A percentile compares a stretch with the other conserved stretches of the same genome.
Evolutionary conservation across 2,113 vertebrate species (phyloP).

Genomic region (Formicarius rufipectus): DNA sequence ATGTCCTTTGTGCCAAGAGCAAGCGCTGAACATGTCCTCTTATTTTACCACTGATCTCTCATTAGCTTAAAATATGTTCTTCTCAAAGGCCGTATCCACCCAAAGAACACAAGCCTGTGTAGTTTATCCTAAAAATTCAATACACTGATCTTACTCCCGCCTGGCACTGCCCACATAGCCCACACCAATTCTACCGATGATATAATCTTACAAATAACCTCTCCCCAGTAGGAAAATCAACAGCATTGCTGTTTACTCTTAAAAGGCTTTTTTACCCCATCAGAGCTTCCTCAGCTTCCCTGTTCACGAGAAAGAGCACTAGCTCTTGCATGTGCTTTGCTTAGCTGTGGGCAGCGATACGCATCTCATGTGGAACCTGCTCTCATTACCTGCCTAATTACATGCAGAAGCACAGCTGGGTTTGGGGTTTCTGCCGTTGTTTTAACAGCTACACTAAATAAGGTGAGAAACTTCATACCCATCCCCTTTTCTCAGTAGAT

Average conservation of each 20-base stretch:
- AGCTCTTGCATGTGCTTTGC: not conserved
- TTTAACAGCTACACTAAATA: not conserved
- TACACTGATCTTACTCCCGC: not conserved
- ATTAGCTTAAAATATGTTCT: not conserved
- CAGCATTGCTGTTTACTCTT: not conserved
- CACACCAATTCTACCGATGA: not conserved
- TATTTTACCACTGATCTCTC: not conserved
- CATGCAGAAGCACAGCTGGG: not conserved
- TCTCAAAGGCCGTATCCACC: not conserved
- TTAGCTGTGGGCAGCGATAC: not conserved
- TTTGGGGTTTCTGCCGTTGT: not conserved
- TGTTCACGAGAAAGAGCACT: not conserved
- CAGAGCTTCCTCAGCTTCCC: not conserved
- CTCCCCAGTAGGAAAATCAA: not conserved
- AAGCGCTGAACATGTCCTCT: not conserved
- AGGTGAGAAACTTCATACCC: not conserved
- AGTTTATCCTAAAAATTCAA: not conserved
- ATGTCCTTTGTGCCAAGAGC: accelerated
- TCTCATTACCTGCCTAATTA: not conserved
- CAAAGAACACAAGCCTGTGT: accelerated
- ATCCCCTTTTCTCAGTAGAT: not conserved
- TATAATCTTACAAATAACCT: not conserved
- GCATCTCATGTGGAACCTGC: not conserved
- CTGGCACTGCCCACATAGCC: not conserved
- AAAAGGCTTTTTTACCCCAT: not conserved